Conservation (phyloP, 2,113 vertebrate species). For the Bos indicus region DNA sequence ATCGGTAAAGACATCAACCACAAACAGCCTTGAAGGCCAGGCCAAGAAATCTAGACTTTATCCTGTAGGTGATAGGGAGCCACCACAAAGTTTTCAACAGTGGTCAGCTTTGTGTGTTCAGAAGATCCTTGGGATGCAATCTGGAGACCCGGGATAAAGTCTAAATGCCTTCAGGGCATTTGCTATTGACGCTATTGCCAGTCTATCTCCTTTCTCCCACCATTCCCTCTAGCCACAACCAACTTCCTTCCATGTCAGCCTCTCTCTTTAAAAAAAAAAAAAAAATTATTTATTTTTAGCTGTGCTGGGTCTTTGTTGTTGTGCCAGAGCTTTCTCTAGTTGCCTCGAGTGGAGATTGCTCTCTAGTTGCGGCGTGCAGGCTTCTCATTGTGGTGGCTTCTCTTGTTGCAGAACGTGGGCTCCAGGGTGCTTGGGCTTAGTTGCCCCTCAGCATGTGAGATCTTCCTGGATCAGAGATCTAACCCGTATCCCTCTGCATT, state of each 20-base stretch:
- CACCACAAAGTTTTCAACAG: neutral
- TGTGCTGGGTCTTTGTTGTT: neutral
- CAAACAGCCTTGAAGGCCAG: neutral
- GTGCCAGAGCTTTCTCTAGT: neutral
- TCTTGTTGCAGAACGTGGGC: neutral
- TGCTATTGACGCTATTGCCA: neutral
- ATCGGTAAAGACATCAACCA: neutral
- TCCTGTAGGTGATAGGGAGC: neutral
- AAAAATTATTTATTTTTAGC: neutral
- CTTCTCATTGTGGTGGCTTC: neutral
- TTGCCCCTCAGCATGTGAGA: neutral
- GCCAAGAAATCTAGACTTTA: neutral
- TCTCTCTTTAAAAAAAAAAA: neutral
- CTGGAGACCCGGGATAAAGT: neutral
- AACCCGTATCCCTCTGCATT: neutral
- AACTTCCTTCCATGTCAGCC: neutral
- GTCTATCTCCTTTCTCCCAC: neutral
- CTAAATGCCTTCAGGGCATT: neutral
- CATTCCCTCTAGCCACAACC: neutral
- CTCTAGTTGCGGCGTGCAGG: neutral
- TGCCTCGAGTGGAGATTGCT: accelerated
- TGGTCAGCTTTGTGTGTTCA: neutral
- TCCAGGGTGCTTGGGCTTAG: neutral
- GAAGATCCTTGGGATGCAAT: neutral
- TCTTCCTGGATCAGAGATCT: neutral